Base-by-base conservation (phyloP, 2,888 invertebrate genomes). In the Trisateles emortualis region DNA sequence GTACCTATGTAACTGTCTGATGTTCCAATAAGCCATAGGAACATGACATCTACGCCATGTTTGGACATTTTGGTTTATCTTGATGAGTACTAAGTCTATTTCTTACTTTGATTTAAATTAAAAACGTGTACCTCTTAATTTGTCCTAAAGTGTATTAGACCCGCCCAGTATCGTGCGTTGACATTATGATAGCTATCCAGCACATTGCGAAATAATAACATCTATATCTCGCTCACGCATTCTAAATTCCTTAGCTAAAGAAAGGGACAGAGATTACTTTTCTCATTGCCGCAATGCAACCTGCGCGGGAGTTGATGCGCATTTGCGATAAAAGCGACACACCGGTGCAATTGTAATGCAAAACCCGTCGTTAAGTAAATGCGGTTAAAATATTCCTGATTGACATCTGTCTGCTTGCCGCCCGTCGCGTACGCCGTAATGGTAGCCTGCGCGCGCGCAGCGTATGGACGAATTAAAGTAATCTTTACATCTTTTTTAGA, bases 131-230 rank as follows among this genome's bases (percentile, higher is more conserved):
- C n/a, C 11, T 17, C 54, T 52, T 8, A 54, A 54, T 62, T 56
- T 59, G 62, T 42, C 55, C 45, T 10, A 0, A 29, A 68, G 48
- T 69, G 59, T 56, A 50, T 29, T 11, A 38, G 33, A 26, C 64
- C 68, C 68, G 57, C 49, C 63, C 58, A 63, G 65, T 68, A 74
- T 68, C 73, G 63, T 75, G 58, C 69, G 72, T 77, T 80, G 80
- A 80, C 79, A 81, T 80, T 79, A 73, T 49, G 78, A 79, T 79
- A 68, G 48, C 66, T 69, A 78, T 79, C 75, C 76, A 26, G 55
- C 51, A 59, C 59, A 68, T 76, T 77, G 76, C 66, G 48, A 74
- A 77, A 76, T 71, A 74, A 74, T 71, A 74, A 66, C 52, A 51
- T 47, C 19, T 46, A 53, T 49, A 52, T 72, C 73, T 67, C 55